A percentile compares a stretch with the other conserved stretches of the same genome.
phyloP scores from a whole-genome alignment of 2,797 vertebrate species.

The Jordanella pulchra region DNA sequence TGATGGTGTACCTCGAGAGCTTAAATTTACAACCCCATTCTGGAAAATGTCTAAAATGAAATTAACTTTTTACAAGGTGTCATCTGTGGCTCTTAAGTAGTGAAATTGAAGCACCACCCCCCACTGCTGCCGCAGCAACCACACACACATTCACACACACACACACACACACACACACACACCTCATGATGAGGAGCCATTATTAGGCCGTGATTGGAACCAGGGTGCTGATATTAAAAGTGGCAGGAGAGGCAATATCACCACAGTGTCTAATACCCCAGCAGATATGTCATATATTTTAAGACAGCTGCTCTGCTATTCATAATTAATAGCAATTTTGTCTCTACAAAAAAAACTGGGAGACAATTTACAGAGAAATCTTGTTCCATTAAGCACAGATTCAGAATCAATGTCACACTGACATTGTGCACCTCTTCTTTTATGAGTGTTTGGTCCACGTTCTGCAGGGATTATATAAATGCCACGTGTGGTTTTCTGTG shows the following conservation, averaged over 20 bases:
- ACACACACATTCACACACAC: neutral
- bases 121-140: neutral
- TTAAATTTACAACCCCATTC: constrained; percentile 74
- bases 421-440: constrained; percentile 46
- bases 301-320: constrained; percentile 79
- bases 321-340: constrained; percentile 82
- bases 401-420: constrained; percentile 72
- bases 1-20: constrained; percentile 52
- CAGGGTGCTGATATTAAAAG: constrained; percentile 78
- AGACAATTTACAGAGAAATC: constrained; percentile 69
- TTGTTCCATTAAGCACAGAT: constrained; percentile 70
- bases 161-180: constrained; percentile 24
- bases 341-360: constrained; percentile 59
- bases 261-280: constrained; percentile 69
- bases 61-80: constrained; percentile 81
- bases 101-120: constrained; percentile 61
- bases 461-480: constrained; percentile 64
- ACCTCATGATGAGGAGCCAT: constrained; percentile 77
- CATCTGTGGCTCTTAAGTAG: constrained; percentile 77
- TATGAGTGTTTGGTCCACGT: constrained; percentile 61
- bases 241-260: constrained; percentile 80
- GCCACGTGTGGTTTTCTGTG: constrained; percentile 46
- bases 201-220: constrained; percentile 78
- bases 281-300: constrained; percentile 80
- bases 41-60: constrained; percentile 77